Base-by-base conservation (phyloP, 2,797 vertebrate genomes). In the Glossophaga mutica region DNA sequence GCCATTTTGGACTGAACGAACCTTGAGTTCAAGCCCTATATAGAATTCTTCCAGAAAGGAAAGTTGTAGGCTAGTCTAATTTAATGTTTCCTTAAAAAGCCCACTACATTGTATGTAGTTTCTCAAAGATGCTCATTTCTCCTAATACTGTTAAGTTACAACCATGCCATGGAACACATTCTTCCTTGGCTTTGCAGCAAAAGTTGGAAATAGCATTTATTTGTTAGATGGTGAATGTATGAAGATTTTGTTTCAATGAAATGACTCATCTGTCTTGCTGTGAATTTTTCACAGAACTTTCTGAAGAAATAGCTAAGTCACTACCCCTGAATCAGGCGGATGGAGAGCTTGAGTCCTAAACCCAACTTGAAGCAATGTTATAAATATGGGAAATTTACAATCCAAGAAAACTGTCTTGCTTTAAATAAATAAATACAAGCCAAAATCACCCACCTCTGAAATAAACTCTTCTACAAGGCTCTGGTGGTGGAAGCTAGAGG, bases 391-490 rank as follows among this genome's bases (percentile, higher is more conserved):
- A 94, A 82, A 79, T 46, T 67, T 68, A 90, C 9, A 76, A 29
- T 24, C 4, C 34, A 39, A 82, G 67, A 6, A 87, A 90, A 90
- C 26, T 44, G 19, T 52, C 37, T 46, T 87, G 0, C 62, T 82
- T 67, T 62, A 8, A 6, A n/a, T n/a, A n/a, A n/a, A n/a, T n/a
- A n/a, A n/a, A n/a, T n/a, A n/a, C n/a, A n/a, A 59, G 81, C 37
- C 48, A 46, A 90, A 83, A 76, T 46, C 6, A 92, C 93, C 92
- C 96, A 99, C 99, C 99, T 99, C 99, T 92, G 98, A 98, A 96
- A 98, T 98, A 44, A 99, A 99, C 78, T 98, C 98, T 92, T 98
- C 97, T 88, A 98, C 98, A 32, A 99, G 98, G 1, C 77, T 98
- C 48, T 98, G 98, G 97, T 98, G 98, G 62, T 98, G 93, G n/a